Evolutionary conservation across 2,888 invertebrate genomes (phyloP), one percentile per base, ranked within the genome.

Genomic region (Chymomyza fuscimana): DNA sequence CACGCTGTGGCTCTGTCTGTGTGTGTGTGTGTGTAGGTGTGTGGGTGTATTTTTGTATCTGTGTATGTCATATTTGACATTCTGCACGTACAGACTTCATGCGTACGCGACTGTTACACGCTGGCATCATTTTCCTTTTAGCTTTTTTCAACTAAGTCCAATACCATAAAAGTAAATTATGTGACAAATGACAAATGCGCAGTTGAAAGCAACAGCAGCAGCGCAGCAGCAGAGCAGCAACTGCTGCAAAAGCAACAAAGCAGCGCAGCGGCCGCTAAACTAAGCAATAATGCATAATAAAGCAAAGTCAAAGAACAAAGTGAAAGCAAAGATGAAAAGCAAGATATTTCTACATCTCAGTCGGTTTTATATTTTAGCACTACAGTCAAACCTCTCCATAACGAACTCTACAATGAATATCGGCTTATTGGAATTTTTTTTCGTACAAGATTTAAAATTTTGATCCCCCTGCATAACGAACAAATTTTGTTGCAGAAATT

Each of bases 41-140:
- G 40, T 46, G 40, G 4, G 40, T 12, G 40, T 12, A 12, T 46
- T 4, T 66, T 54, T 65, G 56, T 65, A 19, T 19, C 19, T 19
- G 19, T 19, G 52, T 60, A 29, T 65, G 76, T 66, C 70, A 72
- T 67, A 78, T 65, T 71, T 82, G 87, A 78, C 78, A 87, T 73
- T 76, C 72, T 16, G 64, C 82, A 83, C 82, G 88, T 83, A 76
- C 64, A 66, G 69, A 67, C 65, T 16, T 64, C 62, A 76, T 71
- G 69, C 77, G 83, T 69, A 87, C 76, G 87, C 80, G 72, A 78
- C 88, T 82, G 62, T 83, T 80, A 74, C 86, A 80, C 78, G 83
- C 76, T 60, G 63, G 68, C 65, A 73, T 62, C 72, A 69, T 80
- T 75, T 73, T 72, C 73, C 88, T 73, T 72, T 80, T 75, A 74